These are phyloP conservation scores for Drosophila imparisetae DNA, from an alignment of 2,888 invertebrate species.

Conservation along the genomic window DNA sequence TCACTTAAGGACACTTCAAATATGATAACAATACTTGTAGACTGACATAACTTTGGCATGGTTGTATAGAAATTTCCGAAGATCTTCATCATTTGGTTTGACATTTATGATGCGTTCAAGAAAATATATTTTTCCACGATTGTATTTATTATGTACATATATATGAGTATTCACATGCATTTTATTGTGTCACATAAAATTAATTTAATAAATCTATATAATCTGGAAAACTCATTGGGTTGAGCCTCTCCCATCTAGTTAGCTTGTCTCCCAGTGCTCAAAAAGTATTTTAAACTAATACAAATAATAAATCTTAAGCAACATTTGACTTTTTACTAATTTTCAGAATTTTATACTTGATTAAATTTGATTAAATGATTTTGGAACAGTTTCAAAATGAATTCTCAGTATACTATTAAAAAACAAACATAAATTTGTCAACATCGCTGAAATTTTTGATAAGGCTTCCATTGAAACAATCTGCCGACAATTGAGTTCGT, in stretches of 20 bases:
- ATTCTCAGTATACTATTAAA: background rate
- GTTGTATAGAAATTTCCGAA: background rate
- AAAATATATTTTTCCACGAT: background rate
- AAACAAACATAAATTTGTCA: background rate
- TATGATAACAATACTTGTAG: background rate
- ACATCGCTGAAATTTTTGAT: background rate
- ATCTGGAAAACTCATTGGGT: background rate
- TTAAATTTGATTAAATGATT: too few species aligned
- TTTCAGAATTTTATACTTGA: background rate
- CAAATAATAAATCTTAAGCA: background rate
- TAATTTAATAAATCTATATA: background rate
- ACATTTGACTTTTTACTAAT: background rate
- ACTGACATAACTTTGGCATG: background rate
- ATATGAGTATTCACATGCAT: background rate
- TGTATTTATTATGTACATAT: background rate
- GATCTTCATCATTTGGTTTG: background rate
- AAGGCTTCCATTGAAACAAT: background rate
- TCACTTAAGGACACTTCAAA: constrained; percentile 3
- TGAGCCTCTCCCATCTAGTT: background rate
- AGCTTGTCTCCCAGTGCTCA: background rate
- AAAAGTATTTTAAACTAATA: background rate
- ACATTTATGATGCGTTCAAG: background rate
- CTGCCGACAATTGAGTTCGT: background rate
- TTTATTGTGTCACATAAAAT: background rate
- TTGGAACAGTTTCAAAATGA: too few species aligned